phyloP scores from a whole-genome alignment of 2,797 vertebrate genomes.

The Odontamblyopus lacepedii region DNA sequence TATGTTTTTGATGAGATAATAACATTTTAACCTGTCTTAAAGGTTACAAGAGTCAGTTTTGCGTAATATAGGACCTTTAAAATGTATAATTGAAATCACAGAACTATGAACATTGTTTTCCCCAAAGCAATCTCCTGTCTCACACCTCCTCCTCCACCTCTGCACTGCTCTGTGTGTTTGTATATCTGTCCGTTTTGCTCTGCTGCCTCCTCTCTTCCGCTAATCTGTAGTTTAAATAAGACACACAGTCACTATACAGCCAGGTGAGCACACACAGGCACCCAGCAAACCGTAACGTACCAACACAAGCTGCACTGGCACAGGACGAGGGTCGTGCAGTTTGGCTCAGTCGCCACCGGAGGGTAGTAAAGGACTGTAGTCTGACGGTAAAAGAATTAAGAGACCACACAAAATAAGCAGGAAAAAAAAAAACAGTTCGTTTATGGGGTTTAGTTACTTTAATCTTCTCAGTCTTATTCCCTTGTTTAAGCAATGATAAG shows the following conservation, averaged over 20 bases:
- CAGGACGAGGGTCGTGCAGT: slow-evolving; percentile 20
- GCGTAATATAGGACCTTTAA: neutral
- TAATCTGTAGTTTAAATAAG: slow-evolving; percentile 67
- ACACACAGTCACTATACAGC: slow-evolving; percentile 17
- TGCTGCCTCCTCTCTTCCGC: slow-evolving; percentile 46
- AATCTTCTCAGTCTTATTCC: too few species aligned
- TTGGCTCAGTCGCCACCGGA: slow-evolving; percentile 55
- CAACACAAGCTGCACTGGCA: slow-evolving; percentile 20
- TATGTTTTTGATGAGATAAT: too few species aligned
- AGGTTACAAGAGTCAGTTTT: too few species aligned
- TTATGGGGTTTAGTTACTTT: neutral
- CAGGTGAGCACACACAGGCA: slow-evolving; percentile 22
- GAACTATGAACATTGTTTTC: neutral
- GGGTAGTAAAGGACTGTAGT: slow-evolving; percentile 68
- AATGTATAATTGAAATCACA: slow-evolving; percentile 3
- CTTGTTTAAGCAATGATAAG: too few species aligned
- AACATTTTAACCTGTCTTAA: too few species aligned
- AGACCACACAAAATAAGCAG: neutral
- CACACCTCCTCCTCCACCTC: slow-evolving; percentile 8
- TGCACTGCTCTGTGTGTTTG: slow-evolving; percentile 33
- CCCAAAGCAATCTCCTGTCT: neutral
- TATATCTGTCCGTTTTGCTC: slow-evolving; percentile 61
- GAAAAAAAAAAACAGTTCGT: neutral
- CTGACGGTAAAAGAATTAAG: slow-evolving; percentile 14
- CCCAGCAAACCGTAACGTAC: slow-evolving; percentile 30